Evolutionary conservation across 2,113 vertebrate genomes (phyloP), one percentile per base, ranked within the genome.

Genomic region (Pelobates fuscus): DNA sequence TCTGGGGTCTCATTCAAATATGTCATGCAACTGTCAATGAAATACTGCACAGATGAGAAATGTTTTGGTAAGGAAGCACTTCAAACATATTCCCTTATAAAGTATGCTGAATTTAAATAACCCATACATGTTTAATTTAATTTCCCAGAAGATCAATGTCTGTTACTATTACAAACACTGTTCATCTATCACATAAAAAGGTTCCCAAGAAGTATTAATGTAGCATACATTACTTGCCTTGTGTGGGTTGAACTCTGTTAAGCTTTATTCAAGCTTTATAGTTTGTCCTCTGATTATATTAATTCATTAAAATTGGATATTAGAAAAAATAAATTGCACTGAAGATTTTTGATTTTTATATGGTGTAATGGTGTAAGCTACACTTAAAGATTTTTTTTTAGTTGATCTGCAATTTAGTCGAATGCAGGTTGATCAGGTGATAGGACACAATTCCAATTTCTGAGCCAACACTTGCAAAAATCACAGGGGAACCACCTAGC

Each of bases 61-160:
- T 67, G 24, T 76, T 67, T 59, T 57, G 24, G 37, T 32, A 18
- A 25, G 37, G 4, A 76, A 24, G 15, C n/a, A 76, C 72, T 67
- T 76, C 72, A 76, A 76, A 76, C 72, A 67, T 32, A 24, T 58
- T 25, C 17, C n/a, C 30, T 66, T 58, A 74, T 58, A 58, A 74
- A 74, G 55, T 49, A 60, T 76, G 57, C 55, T 49, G 64, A 61
- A 76, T 76, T 76, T 49, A 32, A 76, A 76, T 67, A 67, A 76
- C 64, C 64, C 63, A 75, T 76, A 76, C 64, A 76, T 76, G n/a
- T 76, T 76, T 76, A 67, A 76, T 76, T 52, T 49, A 12, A 58
- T 37, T 66, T 67, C 64, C 55, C 64, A 25, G n/a, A 27, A 60
- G 64, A 76, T 67, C 57, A 41, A 17, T 76, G 64, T 67, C 72